Conservation (phyloP, 2,797 vertebrate species). For the Oreonectes daqikongensis region DNA sequence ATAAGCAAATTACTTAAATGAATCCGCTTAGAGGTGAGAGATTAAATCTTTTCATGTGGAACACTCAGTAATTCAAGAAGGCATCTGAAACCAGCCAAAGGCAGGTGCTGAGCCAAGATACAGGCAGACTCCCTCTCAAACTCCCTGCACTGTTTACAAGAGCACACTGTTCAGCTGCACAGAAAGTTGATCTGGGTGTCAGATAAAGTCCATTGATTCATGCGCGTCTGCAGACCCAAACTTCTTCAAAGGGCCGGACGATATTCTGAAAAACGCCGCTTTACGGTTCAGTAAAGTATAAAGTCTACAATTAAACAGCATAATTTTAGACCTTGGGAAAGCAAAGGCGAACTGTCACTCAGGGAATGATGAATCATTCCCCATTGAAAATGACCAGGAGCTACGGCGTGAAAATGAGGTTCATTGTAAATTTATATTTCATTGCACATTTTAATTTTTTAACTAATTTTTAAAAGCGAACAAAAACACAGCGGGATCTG, state of each 20-base stretch:
- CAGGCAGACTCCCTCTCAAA: slow-evolving; percentile 36
- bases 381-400: neutral
- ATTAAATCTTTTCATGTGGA: slow-evolving; percentile 53
- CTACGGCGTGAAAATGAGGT: neutral
- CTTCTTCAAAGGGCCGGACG: slow-evolving; percentile 34
- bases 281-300: neutral
- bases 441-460: slow-evolving; percentile 1
- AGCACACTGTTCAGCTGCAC: slow-evolving; percentile 38
- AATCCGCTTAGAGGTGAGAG: slow-evolving; percentile 48
- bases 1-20: slow-evolving; percentile 51
- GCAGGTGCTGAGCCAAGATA: slow-evolving; percentile 48
- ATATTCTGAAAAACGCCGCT: neutral
- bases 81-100: slow-evolving; percentile 50
- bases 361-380: slow-evolving; percentile 5
- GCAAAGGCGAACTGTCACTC: slow-evolving; percentile 9
- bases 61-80: slow-evolving; percentile 49
- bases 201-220: slow-evolving; percentile 45
- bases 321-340: slow-evolving; percentile 10
- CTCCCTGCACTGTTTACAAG: slow-evolving; percentile 45
- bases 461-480: neutral
- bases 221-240: slow-evolving; percentile 31
- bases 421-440: neutral
- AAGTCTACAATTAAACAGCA: slow-evolving; percentile 16
- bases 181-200: slow-evolving; percentile 42
- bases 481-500: neutral